phyloP scores from a whole-genome alignment of 1,140 invertebrate genomes.

The Calliphora vicina region DNA sequence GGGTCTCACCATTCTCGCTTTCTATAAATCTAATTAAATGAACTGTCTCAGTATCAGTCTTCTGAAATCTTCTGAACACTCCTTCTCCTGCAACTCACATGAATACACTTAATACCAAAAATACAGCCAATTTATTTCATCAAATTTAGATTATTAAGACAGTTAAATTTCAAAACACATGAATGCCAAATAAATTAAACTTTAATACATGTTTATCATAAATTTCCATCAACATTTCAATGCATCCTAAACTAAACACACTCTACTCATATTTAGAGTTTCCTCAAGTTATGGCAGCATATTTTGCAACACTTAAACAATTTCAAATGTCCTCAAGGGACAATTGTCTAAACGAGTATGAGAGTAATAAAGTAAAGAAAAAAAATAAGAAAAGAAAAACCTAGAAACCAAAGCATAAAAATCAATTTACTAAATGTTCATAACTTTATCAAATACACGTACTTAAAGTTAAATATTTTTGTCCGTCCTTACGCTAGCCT shows the following conservation, averaged over 20 bases:
- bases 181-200: too few species aligned
- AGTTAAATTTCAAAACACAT: too few species aligned
- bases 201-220: not conserved
- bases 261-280: not conserved
- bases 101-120: too few species aligned
- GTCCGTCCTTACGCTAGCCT: not conserved
- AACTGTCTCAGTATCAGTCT: too few species aligned
- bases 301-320: slow-evolving; percentile 29
- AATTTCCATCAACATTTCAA: not conserved
- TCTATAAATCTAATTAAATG: too few species aligned
- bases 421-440: slow-evolving; percentile 30
- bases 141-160: too few species aligned
- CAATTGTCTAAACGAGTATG: not conserved
- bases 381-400: not conserved
- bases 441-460: slow-evolving; percentile 17
- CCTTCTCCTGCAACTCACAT: too few species aligned
- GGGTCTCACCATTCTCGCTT: too few species aligned
- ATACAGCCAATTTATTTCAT: too few species aligned
- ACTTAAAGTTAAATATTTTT: not conserved
- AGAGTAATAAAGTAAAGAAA: not conserved
- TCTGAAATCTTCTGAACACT: too few species aligned
- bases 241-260: not conserved
- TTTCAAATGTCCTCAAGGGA: slow-evolving; percentile 17
- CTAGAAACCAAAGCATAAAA: not conserved
- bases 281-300: not conserved